phyloP scores from a whole-genome alignment of 2,888 invertebrate species.

The Ecdyonurus torrentis region DNA sequence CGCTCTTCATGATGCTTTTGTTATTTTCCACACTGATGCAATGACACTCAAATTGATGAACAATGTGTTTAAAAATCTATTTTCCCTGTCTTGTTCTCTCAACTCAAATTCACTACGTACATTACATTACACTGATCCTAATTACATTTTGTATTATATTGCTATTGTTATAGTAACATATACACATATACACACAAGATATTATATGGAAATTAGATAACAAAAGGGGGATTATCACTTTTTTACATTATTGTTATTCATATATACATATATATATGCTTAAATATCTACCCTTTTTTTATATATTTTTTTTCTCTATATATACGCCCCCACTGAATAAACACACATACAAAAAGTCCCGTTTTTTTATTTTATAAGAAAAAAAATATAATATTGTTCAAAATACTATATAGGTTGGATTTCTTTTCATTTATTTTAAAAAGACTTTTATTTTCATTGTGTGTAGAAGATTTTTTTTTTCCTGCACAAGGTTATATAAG shows the following conservation, averaged over 20 bases:
- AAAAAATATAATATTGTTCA: too few relatives aligned
- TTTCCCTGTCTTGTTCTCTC: not conserved
- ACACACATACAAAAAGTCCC: too few relatives aligned
- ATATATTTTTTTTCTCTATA: too few relatives aligned
- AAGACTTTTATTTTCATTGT: too few relatives aligned
- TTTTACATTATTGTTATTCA: not conserved
- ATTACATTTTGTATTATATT: not conserved
- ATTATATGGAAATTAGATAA: not conserved
- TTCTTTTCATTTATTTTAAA: too few relatives aligned
- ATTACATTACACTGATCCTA: not conserved
- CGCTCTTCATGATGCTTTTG: not conserved
- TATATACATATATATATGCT: not conserved
- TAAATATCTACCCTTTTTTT: too few relatives aligned
- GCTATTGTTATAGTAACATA: not conserved
- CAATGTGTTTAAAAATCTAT: not conserved
- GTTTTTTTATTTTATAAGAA: too few relatives aligned
- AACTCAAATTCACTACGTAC: not conserved
- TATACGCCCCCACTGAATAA: too few relatives aligned
- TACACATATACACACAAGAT: too few relatives aligned
- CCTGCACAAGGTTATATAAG: too few relatives aligned
- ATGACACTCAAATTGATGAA: not conserved
- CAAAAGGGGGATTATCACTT: not conserved
- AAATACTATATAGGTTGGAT: too few relatives aligned
- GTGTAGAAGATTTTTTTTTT: too few relatives aligned
- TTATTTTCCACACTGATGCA: not conserved